Conservation (phyloP, 2,888 invertebrate species). For the Zygaena filipendulae region DNA sequence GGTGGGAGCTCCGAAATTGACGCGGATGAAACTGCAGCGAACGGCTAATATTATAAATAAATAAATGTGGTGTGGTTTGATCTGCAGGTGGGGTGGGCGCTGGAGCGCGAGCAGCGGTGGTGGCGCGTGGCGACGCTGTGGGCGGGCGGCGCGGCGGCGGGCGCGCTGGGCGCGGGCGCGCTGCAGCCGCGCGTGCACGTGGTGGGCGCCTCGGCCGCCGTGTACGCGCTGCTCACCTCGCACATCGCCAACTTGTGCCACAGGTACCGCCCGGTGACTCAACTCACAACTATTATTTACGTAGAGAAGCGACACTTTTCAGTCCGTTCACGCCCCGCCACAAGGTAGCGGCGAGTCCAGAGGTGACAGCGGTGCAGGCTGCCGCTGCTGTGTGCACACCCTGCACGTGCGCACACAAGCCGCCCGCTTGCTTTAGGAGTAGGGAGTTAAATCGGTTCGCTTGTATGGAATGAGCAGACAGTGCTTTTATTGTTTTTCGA, state of each 20-base stretch:
- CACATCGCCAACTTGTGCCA: constrained; percentile 86
- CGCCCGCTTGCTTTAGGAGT: no score
- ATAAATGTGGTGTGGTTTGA: no score
- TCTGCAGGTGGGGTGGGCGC: constrained; percentile 57
- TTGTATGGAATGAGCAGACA: no score
- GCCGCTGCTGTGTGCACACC: no score
- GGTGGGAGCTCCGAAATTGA: no score
- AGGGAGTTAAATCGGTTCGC: no score
- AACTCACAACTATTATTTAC: neutral
- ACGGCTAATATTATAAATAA: no score
- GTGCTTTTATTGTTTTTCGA: no score
- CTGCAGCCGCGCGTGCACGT: constrained; percentile 80
- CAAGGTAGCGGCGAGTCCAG: no score
- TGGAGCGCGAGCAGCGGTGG: constrained; percentile 80
- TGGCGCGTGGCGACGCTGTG: constrained; percentile 77
- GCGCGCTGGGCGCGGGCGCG: constrained; percentile 79
- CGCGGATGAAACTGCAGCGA: no score
- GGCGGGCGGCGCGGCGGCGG: constrained; percentile 78
- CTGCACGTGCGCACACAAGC: no score
- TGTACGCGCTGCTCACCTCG: constrained; percentile 88
- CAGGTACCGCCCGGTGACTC: constrained; percentile 28
- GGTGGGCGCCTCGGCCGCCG: constrained; percentile 91
- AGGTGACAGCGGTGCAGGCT: no score
- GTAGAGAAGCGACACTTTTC: neutral
- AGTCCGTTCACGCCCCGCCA: neutral